phyloP scores from a whole-genome alignment of 2,888 invertebrate species.

The Caenorhabditis panamensis region DNA sequence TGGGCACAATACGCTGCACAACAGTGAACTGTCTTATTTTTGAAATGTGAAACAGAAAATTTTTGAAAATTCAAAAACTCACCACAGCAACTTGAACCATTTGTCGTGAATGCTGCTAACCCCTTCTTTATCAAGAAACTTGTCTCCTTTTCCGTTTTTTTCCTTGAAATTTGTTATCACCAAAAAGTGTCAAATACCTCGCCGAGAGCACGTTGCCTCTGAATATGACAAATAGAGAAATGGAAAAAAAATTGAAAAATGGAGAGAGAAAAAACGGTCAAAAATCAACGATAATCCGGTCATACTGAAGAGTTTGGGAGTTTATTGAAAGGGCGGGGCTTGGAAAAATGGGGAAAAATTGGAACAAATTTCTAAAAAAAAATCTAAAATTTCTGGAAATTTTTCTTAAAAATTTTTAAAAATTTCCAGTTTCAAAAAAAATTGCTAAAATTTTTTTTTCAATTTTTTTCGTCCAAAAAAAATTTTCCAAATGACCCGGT shows the following conservation, averaged over 20 bases:
- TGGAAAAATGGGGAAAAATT: background rate
- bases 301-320: background rate
- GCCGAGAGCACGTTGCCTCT: conserved; percentile 43
- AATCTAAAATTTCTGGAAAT: background rate
- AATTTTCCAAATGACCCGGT: background rate
- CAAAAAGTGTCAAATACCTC: conserved; percentile 13
- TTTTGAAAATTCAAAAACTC: conserved; percentile 20
- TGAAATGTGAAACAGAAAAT: too few species aligned
- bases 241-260: background rate
- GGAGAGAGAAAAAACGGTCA: background rate
- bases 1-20: too few species aligned
- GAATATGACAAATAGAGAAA: conserved; percentile 6
- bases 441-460: too few species aligned
- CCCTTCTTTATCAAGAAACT: conserved; percentile 8
- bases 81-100: conserved; percentile 64
- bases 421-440: too few species aligned
- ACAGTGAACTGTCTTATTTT: too few species aligned
- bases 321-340: conserved; percentile 2
- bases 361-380: background rate
- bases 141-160: background rate
- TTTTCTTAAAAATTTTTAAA: background rate
- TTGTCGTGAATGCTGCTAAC: background rate
- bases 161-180: conserved; percentile 40
- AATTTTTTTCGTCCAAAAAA: too few species aligned
- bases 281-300: background rate